Percentiles rank a stretch among this genome's conserved stretches.
Evolutionary conservation across 2,113 vertebrate genomes (phyloP).

Genomic region (Barbus barbus): DNA sequence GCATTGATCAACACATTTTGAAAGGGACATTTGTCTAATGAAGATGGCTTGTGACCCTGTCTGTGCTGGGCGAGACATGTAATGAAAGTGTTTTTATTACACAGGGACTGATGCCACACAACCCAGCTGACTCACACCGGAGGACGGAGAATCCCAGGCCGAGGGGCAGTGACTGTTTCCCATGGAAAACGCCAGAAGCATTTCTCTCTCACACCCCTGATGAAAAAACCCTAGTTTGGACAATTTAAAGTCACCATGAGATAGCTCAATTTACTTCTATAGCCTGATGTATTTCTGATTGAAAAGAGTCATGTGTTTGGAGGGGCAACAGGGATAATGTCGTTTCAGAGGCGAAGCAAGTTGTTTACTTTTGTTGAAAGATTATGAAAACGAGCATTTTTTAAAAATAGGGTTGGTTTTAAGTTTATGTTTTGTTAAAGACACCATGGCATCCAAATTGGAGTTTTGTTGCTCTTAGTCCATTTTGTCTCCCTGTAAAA

Average conservation of each 20-base stretch:
- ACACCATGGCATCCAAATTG: no score
- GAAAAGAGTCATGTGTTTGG: not conserved
- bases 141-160: conserved; percentile 45
- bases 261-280: not conserved
- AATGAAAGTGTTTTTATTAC: conserved; percentile 41
- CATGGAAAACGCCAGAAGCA: conserved; percentile 56
- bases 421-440: no score
- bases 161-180: conserved; percentile 66
- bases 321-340: not conserved
- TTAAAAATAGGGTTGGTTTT: no score
- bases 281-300: no score
- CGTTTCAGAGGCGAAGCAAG: not conserved
- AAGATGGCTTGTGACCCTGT: conserved; percentile 12
- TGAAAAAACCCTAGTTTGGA: not conserved
- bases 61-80: conserved; percentile 43
- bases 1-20: conserved; percentile 12
- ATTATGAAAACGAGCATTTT: not conserved
- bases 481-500: no score
- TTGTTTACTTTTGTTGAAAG: not conserved
- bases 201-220: not conserved
- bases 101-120: conserved; percentile 64
- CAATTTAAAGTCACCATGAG: not conserved
- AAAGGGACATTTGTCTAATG: conserved; percentile 32
- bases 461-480: no score
- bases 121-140: conserved; percentile 57